These are phyloP conservation scores for Mellilla xanthometata DNA, from an alignment of 2,888 invertebrate genomes.

Conservation along the genomic window DNA sequence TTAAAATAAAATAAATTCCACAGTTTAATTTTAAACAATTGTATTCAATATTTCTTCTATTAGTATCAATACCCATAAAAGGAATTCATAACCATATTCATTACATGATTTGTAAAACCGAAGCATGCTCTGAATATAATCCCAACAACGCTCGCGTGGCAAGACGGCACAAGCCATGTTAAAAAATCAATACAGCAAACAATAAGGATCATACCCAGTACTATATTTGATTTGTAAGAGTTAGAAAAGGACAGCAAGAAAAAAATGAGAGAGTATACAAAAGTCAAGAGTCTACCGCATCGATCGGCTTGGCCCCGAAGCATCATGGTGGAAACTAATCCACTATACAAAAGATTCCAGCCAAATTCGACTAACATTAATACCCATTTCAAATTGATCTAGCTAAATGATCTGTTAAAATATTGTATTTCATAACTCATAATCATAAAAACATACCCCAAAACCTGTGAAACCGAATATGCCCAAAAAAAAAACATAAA, in stretches of 20 bases:
- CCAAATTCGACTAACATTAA: constrained; percentile 28
- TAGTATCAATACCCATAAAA: too few relatives aligned
- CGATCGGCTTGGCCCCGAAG: constrained; percentile 61
- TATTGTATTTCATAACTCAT: constrained; percentile 58
- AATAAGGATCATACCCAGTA: constrained; percentile 63
- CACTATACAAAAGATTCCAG: constrained; percentile 27
- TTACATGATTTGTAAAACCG: constrained; percentile 16
- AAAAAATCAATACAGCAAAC: constrained; percentile 78
- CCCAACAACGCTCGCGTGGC: constrained; percentile 37
- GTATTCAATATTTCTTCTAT: too few relatives aligned
- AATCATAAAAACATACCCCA: constrained; percentile 20
- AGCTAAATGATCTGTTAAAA: constrained; percentile 35
- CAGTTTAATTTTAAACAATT: too few relatives aligned
- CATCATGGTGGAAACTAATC: constrained; percentile 32
- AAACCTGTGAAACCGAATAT: constrained; percentile 20
- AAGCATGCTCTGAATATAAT: constrained; percentile 28
- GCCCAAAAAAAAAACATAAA: constrained; percentile 25
- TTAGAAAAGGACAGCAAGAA: constrained; percentile 61
- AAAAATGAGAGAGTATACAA: constrained; percentile 59
- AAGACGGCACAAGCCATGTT: constrained; percentile 46
- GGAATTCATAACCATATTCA: too few relatives aligned
- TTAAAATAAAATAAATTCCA: too few relatives aligned
- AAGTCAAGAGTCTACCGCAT: constrained; percentile 79
- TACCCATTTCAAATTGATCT: constrained; percentile 40
- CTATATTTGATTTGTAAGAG: constrained; percentile 58